phyloP scores from a whole-genome alignment of 2,888 invertebrate genomes.

The Dilophus febrilis region DNA sequence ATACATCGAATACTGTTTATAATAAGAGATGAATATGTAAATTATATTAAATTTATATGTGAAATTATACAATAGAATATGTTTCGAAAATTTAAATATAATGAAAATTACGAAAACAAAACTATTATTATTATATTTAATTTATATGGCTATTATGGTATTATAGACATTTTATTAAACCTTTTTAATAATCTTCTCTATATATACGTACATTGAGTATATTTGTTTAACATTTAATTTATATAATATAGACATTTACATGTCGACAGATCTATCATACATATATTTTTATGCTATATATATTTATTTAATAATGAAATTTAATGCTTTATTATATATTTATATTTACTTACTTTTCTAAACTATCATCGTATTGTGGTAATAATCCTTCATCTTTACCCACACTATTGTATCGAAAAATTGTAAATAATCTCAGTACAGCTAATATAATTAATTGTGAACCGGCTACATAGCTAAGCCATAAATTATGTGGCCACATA shows the following conservation, averaged over 20 bases:
- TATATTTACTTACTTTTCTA: conserved; percentile 25
- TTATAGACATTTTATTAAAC: too few relatives aligned
- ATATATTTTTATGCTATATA: too few relatives aligned
- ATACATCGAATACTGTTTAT: too few relatives aligned
- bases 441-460: conserved; percentile 30
- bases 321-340: not conserved
- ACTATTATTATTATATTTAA: too few relatives aligned
- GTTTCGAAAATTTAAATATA: too few relatives aligned
- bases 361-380: conserved; percentile 22
- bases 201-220: not conserved
- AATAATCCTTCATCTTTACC: conserved; percentile 24
- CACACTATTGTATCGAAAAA: conserved; percentile 18
- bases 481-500: conserved; percentile 30
- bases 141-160: too few relatives aligned
- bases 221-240: not conserved
- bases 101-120: too few relatives aligned
- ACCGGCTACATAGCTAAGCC: conserved; percentile 35
- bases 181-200: not conserved
- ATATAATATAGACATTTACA: not conserved
- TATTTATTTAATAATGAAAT: not conserved
- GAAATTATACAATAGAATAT: too few relatives aligned
- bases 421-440: conserved; percentile 26
- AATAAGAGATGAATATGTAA: too few relatives aligned
- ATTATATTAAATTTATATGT: too few relatives aligned
- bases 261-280: too few relatives aligned